Conservation (phyloP, 2,113 vertebrate genomes). For the Lamprotornis superbus region DNA sequence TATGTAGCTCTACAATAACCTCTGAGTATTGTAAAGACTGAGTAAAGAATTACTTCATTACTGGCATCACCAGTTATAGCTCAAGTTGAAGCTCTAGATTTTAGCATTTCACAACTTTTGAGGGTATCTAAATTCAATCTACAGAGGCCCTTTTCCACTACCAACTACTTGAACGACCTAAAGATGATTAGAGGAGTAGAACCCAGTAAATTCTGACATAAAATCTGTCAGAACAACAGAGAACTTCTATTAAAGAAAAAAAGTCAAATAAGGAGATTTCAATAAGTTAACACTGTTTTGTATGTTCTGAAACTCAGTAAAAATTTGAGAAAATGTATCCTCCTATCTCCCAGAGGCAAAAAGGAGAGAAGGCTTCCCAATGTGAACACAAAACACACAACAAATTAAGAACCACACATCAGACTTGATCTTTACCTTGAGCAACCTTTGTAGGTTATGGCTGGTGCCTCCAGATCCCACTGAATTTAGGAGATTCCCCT, state of each 20-base stretch:
- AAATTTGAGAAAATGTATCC: not conserved
- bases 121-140: not conserved
- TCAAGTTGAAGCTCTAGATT: not conserved
- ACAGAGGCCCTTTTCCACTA: not conserved
- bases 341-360: not conserved
- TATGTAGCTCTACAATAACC: not conserved
- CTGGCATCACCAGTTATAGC: not conserved
- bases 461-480: conserved; percentile 65
- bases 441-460: conserved; percentile 73
- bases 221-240: not conserved
- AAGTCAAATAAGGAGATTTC: not conserved
- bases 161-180: not conserved
- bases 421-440: conserved; percentile 79
- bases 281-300: not conserved
- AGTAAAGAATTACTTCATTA: not conserved
- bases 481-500: conserved; percentile 75
- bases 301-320: not conserved
- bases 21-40: not conserved
- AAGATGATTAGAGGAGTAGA: not conserved
- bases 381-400: conserved; percentile 57
- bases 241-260: not conserved
- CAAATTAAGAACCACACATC: conserved; percentile 54
- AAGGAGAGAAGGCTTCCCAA: conserved; percentile 13
- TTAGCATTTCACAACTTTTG: not conserved
- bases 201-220: not conserved